Evolutionary conservation across 2,888 invertebrate genomes (phyloP), one percentile per base, ranked within the genome.

Genomic region (Polydrusus tereticollis): DNA sequence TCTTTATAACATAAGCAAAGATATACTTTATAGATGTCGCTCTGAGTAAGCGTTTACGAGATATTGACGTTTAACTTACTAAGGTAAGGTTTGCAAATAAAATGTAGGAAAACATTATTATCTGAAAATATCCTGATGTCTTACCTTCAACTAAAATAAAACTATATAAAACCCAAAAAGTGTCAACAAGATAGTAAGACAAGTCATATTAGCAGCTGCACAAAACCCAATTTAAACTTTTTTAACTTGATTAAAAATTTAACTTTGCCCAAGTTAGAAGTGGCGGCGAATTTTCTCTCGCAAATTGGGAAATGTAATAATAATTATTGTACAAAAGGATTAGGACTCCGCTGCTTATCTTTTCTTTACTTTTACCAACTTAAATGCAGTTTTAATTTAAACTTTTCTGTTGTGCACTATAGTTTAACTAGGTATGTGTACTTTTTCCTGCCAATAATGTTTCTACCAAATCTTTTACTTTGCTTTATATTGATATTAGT

Each of bases 251-350:
- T 72, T 67, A 72, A 67, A 72, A 72, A 72, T 72, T 67, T 36
- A 72, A 63, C 66, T 72, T 72, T 57, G 59, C 63, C 20, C 55
- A 41, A 69, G 67, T 60, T 60, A 20, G 16, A 45, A 62, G 69
- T 57, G 69, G 57, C 62, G 23, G 52, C 29, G 26, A 45, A 71
- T 60, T 65, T 65, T 59, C 65, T 36, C 36, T 23, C 38, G 65
- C 52, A 70, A 70, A 72, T 72, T 72, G 62, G 63, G 57, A 72
- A 72, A 72, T 36, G 72, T 57, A 72, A 72, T 72, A 72, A 72
- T 72, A 72, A 72, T 72, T 72, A 67, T 62, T 47, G 60, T 62
- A 72, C 72, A 72, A 67, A 72, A 63, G 62, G 62, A 60, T 66
- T 69, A 64, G 59, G 43, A 62, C 52, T 62, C 20, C 21, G 72